Evolutionary conservation across 2,888 invertebrate genomes (phyloP).

Genomic region (Cylloceria caligata): DNA sequence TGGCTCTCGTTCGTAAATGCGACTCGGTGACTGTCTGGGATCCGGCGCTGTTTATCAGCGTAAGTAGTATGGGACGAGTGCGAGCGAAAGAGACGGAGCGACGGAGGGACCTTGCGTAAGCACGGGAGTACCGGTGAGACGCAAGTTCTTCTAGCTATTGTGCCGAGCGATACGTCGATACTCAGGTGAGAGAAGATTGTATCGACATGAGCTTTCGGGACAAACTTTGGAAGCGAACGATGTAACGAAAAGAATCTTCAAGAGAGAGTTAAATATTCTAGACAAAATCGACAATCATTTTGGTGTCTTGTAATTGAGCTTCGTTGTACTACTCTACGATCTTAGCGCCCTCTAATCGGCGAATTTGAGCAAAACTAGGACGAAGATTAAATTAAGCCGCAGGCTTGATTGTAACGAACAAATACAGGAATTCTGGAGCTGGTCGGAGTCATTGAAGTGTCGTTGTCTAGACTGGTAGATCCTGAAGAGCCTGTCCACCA

Average conservation of each 20-base stretch:
- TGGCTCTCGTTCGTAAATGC: slow-evolving; percentile 61
- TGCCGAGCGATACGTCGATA: background rate
- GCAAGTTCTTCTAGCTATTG: background rate
- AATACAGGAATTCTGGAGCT: background rate
- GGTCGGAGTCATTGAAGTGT: background rate
- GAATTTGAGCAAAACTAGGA: background rate
- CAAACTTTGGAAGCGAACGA: background rate
- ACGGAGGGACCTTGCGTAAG: slow-evolving; percentile 1
- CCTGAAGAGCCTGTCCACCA: background rate
- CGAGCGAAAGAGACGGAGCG: slow-evolving; percentile 32
- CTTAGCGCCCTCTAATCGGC: background rate
- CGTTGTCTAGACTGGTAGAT: background rate
- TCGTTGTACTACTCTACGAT: background rate
- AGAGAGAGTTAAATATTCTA: background rate
- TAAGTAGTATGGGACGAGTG: slow-evolving; percentile 38
- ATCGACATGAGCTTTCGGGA: background rate
- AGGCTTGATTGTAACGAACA: background rate
- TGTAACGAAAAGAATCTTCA: background rate
- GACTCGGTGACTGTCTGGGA: slow-evolving; percentile 46
- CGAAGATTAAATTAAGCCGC: background rate
- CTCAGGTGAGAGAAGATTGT: background rate
- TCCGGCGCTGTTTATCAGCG: slow-evolving; percentile 55
- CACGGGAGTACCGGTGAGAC: background rate
- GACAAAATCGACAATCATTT: too few species aligned
- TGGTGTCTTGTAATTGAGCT: background rate